phyloP scores from a whole-genome alignment of 2,888 invertebrate species.

The Ditylenchus weischeri region DNA sequence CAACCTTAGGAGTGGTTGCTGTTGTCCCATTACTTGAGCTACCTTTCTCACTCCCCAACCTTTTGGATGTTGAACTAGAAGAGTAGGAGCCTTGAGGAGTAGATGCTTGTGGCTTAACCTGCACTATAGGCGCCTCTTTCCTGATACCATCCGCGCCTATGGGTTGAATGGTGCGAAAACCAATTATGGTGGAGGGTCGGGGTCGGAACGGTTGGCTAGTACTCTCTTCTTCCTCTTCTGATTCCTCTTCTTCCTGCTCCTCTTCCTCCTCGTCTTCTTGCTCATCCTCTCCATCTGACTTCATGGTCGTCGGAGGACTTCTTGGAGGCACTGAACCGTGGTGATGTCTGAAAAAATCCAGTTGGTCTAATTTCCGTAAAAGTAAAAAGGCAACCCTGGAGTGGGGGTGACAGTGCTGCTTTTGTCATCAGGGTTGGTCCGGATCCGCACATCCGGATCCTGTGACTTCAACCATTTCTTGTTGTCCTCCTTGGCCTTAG shows the following conservation, averaged over 20 bases:
- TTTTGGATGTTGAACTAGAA: constrained; percentile 5
- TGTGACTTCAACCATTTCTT: constrained; percentile 35
- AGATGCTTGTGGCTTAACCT: constrained; percentile 36
- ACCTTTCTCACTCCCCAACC: neutral
- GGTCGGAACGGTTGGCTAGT: constrained; percentile 36
- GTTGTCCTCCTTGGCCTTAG: constrained; percentile 29
- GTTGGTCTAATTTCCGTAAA: too few species aligned
- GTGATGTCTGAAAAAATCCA: too few species aligned
- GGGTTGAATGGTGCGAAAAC: constrained; percentile 40
- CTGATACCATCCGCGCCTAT: constrained; percentile 33
- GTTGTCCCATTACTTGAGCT: neutral
- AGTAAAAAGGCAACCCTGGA: neutral
- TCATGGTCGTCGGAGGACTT: constrained; percentile 34
- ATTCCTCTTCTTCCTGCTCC: constrained; percentile 47
- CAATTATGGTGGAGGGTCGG: constrained; percentile 38
- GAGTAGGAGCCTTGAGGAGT: constrained; percentile 13
- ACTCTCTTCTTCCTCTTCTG: constrained; percentile 48
- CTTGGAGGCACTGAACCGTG: constrained; percentile 44
- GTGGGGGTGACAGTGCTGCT: constrained; percentile 8
- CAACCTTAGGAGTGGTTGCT: neutral
- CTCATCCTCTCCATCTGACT: constrained; percentile 22
- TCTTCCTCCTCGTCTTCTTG: constrained; percentile 33
- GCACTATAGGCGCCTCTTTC: constrained; percentile 43
- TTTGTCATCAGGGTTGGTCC: constrained; percentile 17
- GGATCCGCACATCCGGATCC: constrained; percentile 41